Conservation (phyloP, 1,140 invertebrate genomes). For the Bombus turneri region DNA sequence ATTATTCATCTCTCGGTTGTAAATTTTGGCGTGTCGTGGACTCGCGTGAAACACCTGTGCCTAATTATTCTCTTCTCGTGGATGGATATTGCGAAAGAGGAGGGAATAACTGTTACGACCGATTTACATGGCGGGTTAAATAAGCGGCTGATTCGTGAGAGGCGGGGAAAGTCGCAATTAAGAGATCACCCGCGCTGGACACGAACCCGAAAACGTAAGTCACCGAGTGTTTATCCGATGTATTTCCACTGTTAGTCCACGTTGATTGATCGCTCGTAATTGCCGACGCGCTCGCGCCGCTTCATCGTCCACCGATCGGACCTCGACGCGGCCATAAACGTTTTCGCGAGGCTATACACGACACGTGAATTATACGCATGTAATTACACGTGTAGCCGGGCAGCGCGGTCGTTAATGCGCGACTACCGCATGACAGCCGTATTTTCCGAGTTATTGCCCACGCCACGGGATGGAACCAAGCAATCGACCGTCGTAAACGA, state of each 20-base stretch:
- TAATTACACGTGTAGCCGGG: conserved; percentile 44
- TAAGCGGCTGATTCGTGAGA: conserved; percentile 10
- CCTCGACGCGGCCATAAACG: conserved; percentile 18
- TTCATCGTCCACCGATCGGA: conserved; percentile 8
- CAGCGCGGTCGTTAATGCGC: conserved; percentile 34
- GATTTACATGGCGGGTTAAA: conserved; percentile 39
- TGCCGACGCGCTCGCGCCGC: conserved; percentile 7
- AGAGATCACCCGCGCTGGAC: conserved; percentile 45
- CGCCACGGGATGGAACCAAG: neutral
- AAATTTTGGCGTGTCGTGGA: conserved; percentile 24
- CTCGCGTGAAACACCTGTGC: conserved; percentile 5
- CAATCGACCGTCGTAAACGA: neutral
- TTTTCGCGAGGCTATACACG: conserved; percentile 33
- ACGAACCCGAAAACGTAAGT: conserved; percentile 37
- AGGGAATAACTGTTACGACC: neutral
- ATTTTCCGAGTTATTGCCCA: conserved; percentile 29
- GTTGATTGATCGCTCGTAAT: conserved; percentile 53
- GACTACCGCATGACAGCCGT: conserved; percentile 37
- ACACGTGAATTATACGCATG: conserved; percentile 54
- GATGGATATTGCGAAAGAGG: neutral
- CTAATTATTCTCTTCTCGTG: conserved; percentile 6
- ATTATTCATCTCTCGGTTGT: conserved; percentile 1
- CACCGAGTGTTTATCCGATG: conserved; percentile 30
- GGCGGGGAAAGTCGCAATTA: conserved; percentile 27
- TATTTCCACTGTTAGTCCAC: conserved; percentile 9